Evolutionary conservation across 2,797 vertebrate genomes (phyloP).

Genomic region (Meriones psammophilus): DNA sequence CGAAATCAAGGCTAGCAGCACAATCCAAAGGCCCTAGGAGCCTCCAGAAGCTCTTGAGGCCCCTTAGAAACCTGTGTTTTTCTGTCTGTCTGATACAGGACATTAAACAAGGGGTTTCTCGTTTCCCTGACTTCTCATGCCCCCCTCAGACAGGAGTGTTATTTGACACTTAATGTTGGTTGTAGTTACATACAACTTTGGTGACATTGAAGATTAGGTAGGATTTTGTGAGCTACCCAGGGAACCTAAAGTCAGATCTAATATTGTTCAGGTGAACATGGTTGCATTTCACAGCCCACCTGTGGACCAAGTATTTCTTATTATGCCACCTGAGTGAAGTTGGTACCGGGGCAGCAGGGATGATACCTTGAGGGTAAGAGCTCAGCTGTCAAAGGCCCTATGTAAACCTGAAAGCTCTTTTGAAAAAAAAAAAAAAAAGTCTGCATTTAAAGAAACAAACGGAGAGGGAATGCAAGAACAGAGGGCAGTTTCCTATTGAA

Average conservation of each 20-base stretch:
- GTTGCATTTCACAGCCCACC: not conserved
- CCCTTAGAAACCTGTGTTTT: not conserved
- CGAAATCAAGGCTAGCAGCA: not conserved
- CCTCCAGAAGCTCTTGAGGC: not conserved
- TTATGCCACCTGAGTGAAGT: not conserved
- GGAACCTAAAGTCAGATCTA: not conserved
- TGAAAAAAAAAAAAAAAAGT: not conserved
- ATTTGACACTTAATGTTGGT: conserved; percentile 1
- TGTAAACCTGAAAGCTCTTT: not conserved
- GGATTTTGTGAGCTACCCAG: conserved; percentile 18
- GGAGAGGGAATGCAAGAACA: not conserved
- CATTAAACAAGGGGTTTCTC: not conserved
- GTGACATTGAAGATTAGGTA: conserved; percentile 5
- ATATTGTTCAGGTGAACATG: not conserved
- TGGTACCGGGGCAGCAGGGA: not conserved
- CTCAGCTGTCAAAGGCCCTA: not conserved
- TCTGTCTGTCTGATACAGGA: not conserved
- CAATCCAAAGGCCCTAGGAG: not conserved
- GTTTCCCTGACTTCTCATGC: not conserved
- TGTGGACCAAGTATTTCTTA: not conserved
- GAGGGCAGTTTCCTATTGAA: not conserved
- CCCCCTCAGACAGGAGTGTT: not conserved
- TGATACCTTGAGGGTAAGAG: not conserved
- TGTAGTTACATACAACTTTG: not conserved
- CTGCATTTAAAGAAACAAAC: not conserved